Evolutionary conservation across 2,797 vertebrate species (phyloP).

Genomic region (Rhinoraja longicauda): DNA sequence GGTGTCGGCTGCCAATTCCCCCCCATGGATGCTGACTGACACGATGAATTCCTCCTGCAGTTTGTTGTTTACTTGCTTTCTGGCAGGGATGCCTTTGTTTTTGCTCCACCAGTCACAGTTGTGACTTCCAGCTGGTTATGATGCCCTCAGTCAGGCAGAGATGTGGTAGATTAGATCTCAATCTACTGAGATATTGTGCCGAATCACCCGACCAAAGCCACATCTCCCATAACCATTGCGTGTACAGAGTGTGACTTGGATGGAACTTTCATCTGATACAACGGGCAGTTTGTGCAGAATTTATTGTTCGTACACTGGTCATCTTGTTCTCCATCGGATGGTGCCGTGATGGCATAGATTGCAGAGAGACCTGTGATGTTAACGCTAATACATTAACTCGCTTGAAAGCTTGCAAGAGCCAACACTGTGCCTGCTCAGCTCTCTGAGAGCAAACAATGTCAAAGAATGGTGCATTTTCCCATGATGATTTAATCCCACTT

Average conservation of each 20-base stretch:
- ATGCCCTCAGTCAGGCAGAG: slow-evolving; percentile 9
- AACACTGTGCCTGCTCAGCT: background rate
- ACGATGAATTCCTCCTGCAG: too few relatives aligned
- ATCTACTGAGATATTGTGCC: slow-evolving; percentile 17
- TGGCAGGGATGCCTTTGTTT: background rate
- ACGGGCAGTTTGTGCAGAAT: background rate
- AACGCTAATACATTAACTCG: background rate
- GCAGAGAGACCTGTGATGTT: background rate
- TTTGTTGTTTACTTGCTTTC: too few relatives aligned
- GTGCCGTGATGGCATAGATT: slow-evolving; percentile 2
- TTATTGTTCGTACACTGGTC: background rate
- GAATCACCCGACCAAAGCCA: background rate
- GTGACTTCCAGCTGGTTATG: background rate
- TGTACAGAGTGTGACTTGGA: slow-evolving; percentile 21
- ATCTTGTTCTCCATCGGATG: slow-evolving; percentile 8
- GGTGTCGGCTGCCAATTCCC: too few relatives aligned
- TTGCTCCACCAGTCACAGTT: background rate
- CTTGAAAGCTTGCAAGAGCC: background rate
- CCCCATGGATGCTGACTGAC: too few relatives aligned
- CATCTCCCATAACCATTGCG: background rate
- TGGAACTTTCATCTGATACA: background rate
- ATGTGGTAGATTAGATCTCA: slow-evolving; percentile 16
- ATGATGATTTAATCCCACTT: background rate
- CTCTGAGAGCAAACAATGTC: background rate
- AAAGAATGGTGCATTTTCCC: background rate